phyloP scores from a whole-genome alignment of 2,888 invertebrate species.

The Rhagonycha lutea region DNA sequence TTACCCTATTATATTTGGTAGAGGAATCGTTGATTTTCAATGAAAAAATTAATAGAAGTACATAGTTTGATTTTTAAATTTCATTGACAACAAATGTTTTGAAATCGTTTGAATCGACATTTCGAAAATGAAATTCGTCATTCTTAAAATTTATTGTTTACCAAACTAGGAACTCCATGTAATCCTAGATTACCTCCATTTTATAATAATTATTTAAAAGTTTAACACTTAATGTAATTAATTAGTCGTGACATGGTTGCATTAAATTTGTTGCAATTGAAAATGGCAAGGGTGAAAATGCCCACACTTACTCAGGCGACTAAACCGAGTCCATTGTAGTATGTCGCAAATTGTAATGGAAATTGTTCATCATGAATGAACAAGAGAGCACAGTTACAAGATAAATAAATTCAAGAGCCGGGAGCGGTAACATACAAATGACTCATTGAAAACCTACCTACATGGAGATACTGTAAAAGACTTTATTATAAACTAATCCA shows the following conservation, averaged over 20 bases:
- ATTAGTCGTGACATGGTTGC: background rate
- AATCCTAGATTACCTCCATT: too few species aligned
- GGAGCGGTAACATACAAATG: background rate
- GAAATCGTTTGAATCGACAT: background rate
- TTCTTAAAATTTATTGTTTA: background rate
- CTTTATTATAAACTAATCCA: background rate
- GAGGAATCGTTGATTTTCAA: background rate
- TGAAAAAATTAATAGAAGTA: background rate
- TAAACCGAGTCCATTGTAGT: too few species aligned
- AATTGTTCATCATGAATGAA: background rate
- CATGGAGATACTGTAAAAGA: background rate
- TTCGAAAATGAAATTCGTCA: background rate
- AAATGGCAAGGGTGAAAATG: too few species aligned
- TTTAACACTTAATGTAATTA: background rate
- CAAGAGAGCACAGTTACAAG: background rate
- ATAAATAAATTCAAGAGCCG: background rate
- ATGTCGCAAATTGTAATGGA: background rate
- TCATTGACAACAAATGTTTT: background rate
- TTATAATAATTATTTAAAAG: too few species aligned
- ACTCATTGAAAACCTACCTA: background rate
- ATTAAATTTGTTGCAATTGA: background rate
- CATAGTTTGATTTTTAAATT: background rate
- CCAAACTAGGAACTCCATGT: background rate
- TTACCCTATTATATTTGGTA: too few species aligned
- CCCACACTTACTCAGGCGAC: too few species aligned